Base-by-base conservation (phyloP, 2,797 vertebrate species). In the Pangasius djambal region DNA sequence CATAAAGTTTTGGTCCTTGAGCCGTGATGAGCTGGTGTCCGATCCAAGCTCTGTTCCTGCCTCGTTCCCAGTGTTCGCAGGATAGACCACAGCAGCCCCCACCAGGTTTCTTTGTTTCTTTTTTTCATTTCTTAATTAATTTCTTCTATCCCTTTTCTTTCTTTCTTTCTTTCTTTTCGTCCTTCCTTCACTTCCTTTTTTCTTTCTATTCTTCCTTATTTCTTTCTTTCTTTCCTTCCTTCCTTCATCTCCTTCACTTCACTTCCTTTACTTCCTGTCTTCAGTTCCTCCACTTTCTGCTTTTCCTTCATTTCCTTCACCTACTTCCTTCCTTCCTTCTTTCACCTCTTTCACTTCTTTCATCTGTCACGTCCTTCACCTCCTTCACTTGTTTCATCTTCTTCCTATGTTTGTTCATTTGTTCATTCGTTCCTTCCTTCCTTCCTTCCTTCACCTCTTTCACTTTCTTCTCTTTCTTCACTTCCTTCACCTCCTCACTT, bases 361-460 rank as follows among this genome's bases (percentile, higher is more conserved):
- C 44, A 28, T 63, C 40, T n/a, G 0, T 40, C 70, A 8, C 12
- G 16, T 18, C 44, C 20, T 61, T 83, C 3, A 20, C 9, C 52
- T 6, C 81, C 28, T n/a, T 65, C n/a, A 48, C 59, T 91, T 88
- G 2, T 65, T 61, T 67, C 5, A 34, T 25, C 16, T 55, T 7
- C 61, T 48, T 87, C 48, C 55, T 63, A 22, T 59, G 55, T 63
- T 74, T n/a, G 83, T 78, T 92, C 88, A 89, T 31, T 86, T 12
- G 91, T 89, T 79, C 85, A 88, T 67, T 52, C 69, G 37, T 89
- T 34, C 86, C 44, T 88, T 83, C 75, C 61, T 78, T 55, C n/a
- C 34, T 40, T 69, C 5, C 34, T 82, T 25, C 20, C 70, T 63
- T 28, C 8, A 40, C 37, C 37, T 40, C 37, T 40, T 40, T 40